Conservation (phyloP, 2,888 invertebrate species). For the Drosophila phalerata region DNA sequence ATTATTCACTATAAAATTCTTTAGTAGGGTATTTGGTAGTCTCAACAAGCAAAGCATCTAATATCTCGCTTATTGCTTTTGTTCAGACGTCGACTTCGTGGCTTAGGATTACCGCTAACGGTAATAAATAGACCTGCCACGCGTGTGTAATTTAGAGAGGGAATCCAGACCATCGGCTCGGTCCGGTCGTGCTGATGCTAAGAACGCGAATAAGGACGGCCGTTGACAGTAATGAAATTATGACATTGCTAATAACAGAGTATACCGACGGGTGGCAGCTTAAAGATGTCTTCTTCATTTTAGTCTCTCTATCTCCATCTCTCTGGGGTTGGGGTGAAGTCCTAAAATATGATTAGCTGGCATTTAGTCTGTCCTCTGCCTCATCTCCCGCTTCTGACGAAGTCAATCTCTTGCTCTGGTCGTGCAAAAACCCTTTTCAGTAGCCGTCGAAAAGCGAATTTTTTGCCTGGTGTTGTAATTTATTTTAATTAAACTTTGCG, state of each 20-base stretch:
- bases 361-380: constrained; percentile 59
- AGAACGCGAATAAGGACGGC: constrained; percentile 37
- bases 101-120: constrained; percentile 79
- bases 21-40: constrained; percentile 39
- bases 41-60: not conserved
- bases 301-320: not conserved
- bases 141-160: constrained; percentile 75
- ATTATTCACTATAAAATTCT: not conserved
- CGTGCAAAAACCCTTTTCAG: constrained; percentile 63
- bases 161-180: constrained; percentile 20
- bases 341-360: constrained; percentile 76
- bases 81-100: constrained; percentile 54
- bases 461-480: constrained; percentile 69
- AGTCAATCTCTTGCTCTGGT: constrained; percentile 6
- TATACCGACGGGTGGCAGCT: constrained; percentile 59
- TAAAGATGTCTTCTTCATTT: constrained; percentile 55
- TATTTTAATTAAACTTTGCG: constrained; percentile 78
- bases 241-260: constrained; percentile 78
- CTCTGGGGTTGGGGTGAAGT: constrained; percentile 27
- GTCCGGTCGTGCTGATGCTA: constrained; percentile 7
- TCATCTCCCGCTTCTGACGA: not conserved
- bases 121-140: constrained; percentile 77
- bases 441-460: constrained; percentile 33
- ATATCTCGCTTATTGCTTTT: constrained; percentile 58
- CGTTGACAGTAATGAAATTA: constrained; percentile 82